Evolutionary conservation across 2,888 invertebrate genomes (phyloP).

Genomic region (Aleiodes leptofemur): DNA sequence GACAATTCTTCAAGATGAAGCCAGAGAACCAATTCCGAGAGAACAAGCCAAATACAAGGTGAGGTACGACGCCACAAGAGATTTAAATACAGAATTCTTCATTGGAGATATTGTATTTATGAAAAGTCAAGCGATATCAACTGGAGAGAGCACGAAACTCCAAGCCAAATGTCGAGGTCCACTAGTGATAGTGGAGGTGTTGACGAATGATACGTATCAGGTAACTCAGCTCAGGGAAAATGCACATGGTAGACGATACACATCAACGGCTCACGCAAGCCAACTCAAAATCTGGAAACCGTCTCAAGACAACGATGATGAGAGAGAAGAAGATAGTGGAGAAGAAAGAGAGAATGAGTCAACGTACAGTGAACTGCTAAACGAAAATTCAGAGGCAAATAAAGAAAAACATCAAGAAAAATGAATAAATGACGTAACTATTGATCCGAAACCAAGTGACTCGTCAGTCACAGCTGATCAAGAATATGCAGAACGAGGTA

Average conservation of each 20-base stretch:
- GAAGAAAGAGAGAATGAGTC: no score
- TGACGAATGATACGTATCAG: conserved; percentile 38
- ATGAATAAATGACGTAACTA: no score
- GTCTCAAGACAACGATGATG: no score
- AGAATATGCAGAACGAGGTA: no score
- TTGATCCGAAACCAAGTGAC: no score
- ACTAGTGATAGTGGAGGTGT: conserved; percentile 25
- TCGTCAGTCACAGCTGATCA: no score
- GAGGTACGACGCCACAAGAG: conserved; percentile 41
- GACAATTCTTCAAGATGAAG: conserved; percentile 28
- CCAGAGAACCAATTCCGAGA: not conserved
- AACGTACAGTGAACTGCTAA: no score
- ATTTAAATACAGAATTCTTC: conserved; percentile 27
- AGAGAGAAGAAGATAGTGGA: no score
- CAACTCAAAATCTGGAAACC: conserved; percentile 46
- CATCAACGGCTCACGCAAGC: conserved; percentile 40
- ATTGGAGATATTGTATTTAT: conserved; percentile 45
- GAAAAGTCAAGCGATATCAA: conserved; percentile 33
- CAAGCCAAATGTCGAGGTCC: conserved; percentile 45
- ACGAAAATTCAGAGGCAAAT: no score
- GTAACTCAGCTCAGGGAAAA: conserved; percentile 28
- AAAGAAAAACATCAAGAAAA: no score
- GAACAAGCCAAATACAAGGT: conserved; percentile 23
- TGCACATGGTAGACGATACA: conserved; percentile 4
- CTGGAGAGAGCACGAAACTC: conserved; percentile 47